Conservation (phyloP, 2,888 invertebrate species). For the Athalia circularis region DNA sequence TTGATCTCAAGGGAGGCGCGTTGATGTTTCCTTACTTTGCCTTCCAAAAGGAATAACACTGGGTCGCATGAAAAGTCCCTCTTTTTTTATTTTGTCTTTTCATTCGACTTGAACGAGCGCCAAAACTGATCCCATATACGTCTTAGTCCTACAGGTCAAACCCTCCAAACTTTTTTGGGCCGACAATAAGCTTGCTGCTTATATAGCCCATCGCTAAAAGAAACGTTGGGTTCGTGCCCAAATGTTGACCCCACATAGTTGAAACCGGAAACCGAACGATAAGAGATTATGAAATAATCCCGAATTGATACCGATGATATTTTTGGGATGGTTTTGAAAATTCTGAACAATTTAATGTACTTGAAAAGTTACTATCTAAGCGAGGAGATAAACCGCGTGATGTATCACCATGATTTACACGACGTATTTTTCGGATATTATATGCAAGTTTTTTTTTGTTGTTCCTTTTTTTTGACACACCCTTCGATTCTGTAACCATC, state of each 20-base stretch:
- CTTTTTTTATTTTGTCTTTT: background rate
- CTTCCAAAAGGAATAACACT: too few relatives aligned
- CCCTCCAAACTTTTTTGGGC: too few relatives aligned
- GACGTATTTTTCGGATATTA: too few relatives aligned
- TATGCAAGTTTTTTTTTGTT: background rate
- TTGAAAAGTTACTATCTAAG: too few relatives aligned
- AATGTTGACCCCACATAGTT: background rate
- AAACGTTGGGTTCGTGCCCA: constrained; percentile 3
- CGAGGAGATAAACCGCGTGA: too few relatives aligned
- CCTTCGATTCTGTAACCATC: constrained; percentile 6
- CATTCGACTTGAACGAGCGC: constrained; percentile 1
- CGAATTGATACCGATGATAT: background rate
- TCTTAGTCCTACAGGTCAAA: too few relatives aligned
- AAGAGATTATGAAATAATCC: background rate
- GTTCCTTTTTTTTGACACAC: constrained; percentile 4
- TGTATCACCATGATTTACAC: too few relatives aligned
- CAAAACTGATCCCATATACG: background rate
- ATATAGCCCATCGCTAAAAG: background rate
- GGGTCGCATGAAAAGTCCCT: background rate
- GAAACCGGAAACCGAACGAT: too few relatives aligned
- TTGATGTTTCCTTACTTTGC: too few relatives aligned
- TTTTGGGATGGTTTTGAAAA: background rate
- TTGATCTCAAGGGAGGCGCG: too few relatives aligned
- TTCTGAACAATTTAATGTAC: background rate
- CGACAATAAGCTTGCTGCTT: background rate